These are phyloP conservation scores for Zophobas atratus DNA, from an alignment of 1,140 invertebrate species.

Conservation along the genomic window DNA sequence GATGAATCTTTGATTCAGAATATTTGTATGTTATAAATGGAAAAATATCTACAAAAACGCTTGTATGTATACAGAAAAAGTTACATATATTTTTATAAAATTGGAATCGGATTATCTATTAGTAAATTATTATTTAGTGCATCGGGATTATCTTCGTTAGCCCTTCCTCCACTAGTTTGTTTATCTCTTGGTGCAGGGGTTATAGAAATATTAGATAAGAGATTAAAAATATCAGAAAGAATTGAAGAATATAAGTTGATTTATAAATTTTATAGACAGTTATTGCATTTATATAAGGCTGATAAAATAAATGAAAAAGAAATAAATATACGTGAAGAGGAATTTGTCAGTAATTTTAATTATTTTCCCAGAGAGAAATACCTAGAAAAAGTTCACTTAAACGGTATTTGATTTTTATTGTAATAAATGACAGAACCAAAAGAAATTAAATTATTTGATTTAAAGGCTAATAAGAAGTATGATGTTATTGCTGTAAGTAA, in stretches of 20 bases:
- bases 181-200: slow-evolving; percentile 45
- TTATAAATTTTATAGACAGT: slow-evolving; percentile 50
- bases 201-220: slow-evolving; percentile 48
- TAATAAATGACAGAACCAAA: no score
- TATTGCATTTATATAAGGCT: slow-evolving; percentile 48
- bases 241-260: slow-evolving; percentile 46
- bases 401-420: no score
- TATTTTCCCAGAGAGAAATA: no score
- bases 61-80: slow-evolving; percentile 47
- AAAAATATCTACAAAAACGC: slow-evolving; percentile 45
- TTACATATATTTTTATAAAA: slow-evolving; percentile 47
- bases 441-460: no score
- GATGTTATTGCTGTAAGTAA: no score
- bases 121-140: slow-evolving; percentile 52
- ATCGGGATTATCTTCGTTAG: slow-evolving; percentile 49
- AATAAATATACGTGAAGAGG: slow-evolving; percentile 49
- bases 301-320: slow-evolving; percentile 46
- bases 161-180: slow-evolving; percentile 48
- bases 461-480: no score
- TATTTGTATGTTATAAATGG: slow-evolving; percentile 40
- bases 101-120: slow-evolving; percentile 49
- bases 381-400: no score
- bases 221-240: slow-evolving; percentile 49
- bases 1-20: no score
- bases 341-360: slow-evolving; percentile 1